Conservation (phyloP, 2,888 invertebrate species). For the Tethea ocularis region DNA sequence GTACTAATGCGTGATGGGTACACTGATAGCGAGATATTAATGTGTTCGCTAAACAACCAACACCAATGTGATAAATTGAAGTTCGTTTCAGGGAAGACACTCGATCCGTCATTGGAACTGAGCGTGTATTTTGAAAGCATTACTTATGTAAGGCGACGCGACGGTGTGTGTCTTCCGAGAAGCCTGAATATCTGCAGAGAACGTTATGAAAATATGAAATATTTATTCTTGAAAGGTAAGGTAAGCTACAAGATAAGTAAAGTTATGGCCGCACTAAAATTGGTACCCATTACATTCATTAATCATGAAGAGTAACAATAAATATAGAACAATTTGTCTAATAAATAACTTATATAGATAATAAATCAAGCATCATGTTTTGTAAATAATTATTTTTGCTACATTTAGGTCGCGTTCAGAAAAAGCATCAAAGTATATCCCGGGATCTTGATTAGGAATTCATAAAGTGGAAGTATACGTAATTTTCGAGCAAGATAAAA, state of each 20-base stretch:
- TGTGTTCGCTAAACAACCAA: constrained; percentile 21
- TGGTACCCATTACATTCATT: background rate
- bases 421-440: background rate
- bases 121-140: constrained; percentile 14
- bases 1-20: constrained; percentile 21
- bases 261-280: background rate
- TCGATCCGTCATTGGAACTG: constrained; percentile 23
- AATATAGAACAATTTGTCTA: background rate
- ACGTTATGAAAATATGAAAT: background rate
- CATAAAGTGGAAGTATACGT: constrained; percentile 1
- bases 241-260: background rate
- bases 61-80: constrained; percentile 38
- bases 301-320: background rate
- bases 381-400: background rate
- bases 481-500: background rate
- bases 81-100: constrained; percentile 26
- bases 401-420: background rate
- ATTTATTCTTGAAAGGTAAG: background rate
- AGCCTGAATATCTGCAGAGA: background rate
- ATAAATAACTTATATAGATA: background rate
- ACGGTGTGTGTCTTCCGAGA: background rate
- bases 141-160: background rate
- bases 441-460: background rate
- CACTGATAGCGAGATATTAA: constrained; percentile 25
- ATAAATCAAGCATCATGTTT: background rate